Percentiles rank a stretch among this genome's conserved stretches.
Conservation (phyloP, 2,888 invertebrate species). For the Acronicta aceris region DNA sequence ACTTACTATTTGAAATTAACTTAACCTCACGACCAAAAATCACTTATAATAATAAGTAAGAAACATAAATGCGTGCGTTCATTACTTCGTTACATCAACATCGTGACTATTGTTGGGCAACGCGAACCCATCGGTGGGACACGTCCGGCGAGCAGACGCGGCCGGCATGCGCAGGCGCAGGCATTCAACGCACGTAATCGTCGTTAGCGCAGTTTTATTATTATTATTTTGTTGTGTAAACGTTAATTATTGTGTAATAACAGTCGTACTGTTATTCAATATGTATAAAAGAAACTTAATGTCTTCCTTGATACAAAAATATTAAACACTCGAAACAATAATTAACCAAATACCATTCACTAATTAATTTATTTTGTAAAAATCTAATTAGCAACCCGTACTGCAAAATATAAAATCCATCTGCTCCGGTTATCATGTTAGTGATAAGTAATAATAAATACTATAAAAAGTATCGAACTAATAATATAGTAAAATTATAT, state of each 20-base stretch:
- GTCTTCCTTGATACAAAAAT: neutral
- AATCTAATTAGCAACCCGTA: neutral
- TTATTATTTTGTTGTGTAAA: constrained; percentile 11
- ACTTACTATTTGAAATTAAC: neutral
- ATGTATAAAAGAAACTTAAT: neutral
- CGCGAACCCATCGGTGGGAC: constrained; percentile 20
- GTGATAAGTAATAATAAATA: too few relatives aligned
- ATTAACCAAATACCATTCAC: neutral
- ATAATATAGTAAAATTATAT: neutral
- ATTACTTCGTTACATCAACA: constrained; percentile 20
- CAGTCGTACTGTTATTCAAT: constrained; percentile 1
- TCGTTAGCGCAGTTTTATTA: neutral
- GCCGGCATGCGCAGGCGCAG: neutral
- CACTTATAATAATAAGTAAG: constrained; percentile 11
- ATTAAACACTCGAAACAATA: neutral
- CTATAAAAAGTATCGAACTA: too few relatives aligned
- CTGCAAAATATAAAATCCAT: too few relatives aligned
- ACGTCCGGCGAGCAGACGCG: constrained; percentile 11
- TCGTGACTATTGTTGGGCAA: constrained; percentile 43
- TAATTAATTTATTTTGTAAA: too few relatives aligned
- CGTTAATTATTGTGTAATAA: constrained; percentile 9
- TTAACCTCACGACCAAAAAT: constrained; percentile 23
- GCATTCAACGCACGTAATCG: constrained; percentile 16
- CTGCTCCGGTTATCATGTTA: too few relatives aligned
- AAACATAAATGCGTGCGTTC: constrained; percentile 3